Evolutionary conservation across 2,888 invertebrate genomes (phyloP), one percentile per base, ranked within the genome.

Genomic region (Cremastinae sp.): DNA sequence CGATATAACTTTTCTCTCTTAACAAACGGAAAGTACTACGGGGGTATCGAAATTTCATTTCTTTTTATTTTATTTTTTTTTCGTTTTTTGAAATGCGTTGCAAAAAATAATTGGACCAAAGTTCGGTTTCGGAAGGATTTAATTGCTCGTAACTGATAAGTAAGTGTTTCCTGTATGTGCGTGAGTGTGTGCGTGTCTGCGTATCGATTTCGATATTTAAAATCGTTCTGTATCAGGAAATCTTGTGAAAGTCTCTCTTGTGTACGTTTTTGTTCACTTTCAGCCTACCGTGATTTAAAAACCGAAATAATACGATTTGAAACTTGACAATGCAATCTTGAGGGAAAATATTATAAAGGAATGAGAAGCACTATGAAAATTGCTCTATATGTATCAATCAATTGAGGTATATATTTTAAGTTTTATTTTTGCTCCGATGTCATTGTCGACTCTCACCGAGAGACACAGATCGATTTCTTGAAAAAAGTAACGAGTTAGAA

Each of bases 41-140:
- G 73, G 45, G 51, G 41, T 49, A 18, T 12, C 14, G 14, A 62
- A 9, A 22, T 14, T 18, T 16, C 28, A 18, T 39, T 20, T 51
- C 2, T 28, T 51, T 51, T 51, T 12, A 20, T 51, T 51, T 61
- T 55, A 22, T 12, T n/a, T 3, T 41, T 28, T 41, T 3, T 58
- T 18, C 55, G n/a, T 53, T 43, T 20, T 53, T 66, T 62, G 20
- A 12, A 20, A 12, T 65, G 68, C 14, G 7, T 58, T 73, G 75
- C 49, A 59, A 66, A 74, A 74, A 58, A 75, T 74, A 51, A 75
- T 76, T 80, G 80, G 78, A 80, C 79, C 79, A 80, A 80, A 76
- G 71, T 79, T 76, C 65, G 72, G 51, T 74, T 72, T 79, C 72
- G 70, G 58, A 74, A 65, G 72, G 45, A 58, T 62, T 69, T 64